Evolutionary conservation across 2,888 invertebrate species (phyloP), one percentile per base, ranked within the genome.

Genomic region (Melanargia galathea): DNA sequence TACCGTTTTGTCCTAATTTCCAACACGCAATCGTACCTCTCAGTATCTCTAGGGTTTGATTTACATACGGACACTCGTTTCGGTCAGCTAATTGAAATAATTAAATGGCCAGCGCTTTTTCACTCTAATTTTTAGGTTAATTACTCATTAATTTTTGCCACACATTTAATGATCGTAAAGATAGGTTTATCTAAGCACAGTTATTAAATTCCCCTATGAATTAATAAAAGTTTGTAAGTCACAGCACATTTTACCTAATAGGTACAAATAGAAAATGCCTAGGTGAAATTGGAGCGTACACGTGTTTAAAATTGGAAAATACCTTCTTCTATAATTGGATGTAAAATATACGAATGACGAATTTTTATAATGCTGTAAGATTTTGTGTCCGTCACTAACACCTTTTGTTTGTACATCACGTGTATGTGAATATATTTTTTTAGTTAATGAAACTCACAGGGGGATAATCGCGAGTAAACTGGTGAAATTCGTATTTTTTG

Each of bases 351-450:
- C 6, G 85, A 85, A 74, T 89, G 87, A 8, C 77, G 77, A 63
- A 90, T 87, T 80, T 84, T 83, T 62, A 89, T 77, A 72, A 90
- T 76, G 75, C 86, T 87, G 49, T 84, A 87, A 5, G 81, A 75
- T 67, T 79, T 81, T 1, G 80, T 81, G 67, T 87, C 79, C 54
- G 82, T 69, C 66, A 89, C 79, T 70, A 89, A 78, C 58, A 87
- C 76, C 71, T 78, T 83, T 67, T 78, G 77, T 57, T 74, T 82
- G 73, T 80, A 89, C 89, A 90, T 90, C 60, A 70, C 75, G 57
- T 54, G 49, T 30, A 35, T 52, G 38, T 49, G 43, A 20, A 13
- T 52, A 46, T 54, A 62, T 62, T 65, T 65, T 70, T 70, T 63
- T 13, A 70, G 71, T 67, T 65, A 67, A 64, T 66, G 72, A 71